A percentile compares a stretch with the other conserved stretches of the same genome.
Evolutionary conservation across 2,888 invertebrate genomes (phyloP).

Genomic region (Lamellibrachia satsuma): DNA sequence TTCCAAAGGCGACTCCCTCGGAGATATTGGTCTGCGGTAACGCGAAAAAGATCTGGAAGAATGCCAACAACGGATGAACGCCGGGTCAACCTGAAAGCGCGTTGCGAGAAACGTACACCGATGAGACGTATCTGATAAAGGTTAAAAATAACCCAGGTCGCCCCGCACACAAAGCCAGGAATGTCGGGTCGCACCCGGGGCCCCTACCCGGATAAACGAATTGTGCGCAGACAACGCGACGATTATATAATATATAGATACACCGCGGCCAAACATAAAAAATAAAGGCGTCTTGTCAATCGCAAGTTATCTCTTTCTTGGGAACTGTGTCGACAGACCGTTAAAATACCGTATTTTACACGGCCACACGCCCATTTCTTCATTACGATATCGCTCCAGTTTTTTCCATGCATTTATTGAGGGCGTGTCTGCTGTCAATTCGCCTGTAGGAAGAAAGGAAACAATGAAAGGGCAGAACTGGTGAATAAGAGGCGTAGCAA

Average conservation of each 20-base stretch:
- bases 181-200: background rate
- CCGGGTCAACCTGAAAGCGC: background rate
- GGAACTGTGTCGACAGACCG: background rate
- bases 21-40: background rate
- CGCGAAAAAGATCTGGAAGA: background rate
- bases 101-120: background rate
- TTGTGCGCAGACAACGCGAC: background rate
- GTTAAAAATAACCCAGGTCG: background rate
- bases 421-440: background rate
- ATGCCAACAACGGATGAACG: background rate
- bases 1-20: background rate
- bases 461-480: too few relatives aligned
- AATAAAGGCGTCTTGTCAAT: background rate
- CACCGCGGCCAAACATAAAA: background rate
- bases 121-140: background rate
- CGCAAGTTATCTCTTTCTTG: conserved; percentile 6
- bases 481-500: too few relatives aligned
- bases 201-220: background rate
- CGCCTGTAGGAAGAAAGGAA: too few relatives aligned
- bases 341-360: background rate
- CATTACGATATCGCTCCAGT: background rate
- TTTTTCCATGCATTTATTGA: background rate
- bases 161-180: background rate
- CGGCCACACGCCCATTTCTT: background rate
- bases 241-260: background rate